phyloP scores from a whole-genome alignment of 2,888 invertebrate genomes.

The Thalpophila matura region DNA sequence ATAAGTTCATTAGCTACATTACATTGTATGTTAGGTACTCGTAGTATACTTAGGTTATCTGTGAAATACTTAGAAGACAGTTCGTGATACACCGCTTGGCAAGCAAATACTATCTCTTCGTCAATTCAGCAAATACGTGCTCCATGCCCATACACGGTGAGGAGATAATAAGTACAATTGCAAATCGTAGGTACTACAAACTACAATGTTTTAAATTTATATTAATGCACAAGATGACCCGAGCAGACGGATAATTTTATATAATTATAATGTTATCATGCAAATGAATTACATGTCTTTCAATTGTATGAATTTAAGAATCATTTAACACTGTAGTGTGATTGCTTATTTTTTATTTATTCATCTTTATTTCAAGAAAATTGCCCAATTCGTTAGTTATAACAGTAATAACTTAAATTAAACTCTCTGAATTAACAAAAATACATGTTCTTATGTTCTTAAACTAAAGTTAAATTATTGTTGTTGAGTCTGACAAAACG shows the following conservation, averaged over 20 bases:
- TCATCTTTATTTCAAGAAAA: too few species aligned
- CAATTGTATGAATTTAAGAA: not conserved
- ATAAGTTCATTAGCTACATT: constrained; percentile 11
- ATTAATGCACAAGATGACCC: constrained; percentile 20
- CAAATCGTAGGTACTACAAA: constrained; percentile 2
- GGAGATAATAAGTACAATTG: constrained; percentile 14
- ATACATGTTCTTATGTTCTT: too few species aligned
- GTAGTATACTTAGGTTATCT: constrained; percentile 14
- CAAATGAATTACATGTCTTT: constrained; percentile 14
- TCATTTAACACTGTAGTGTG: not conserved
- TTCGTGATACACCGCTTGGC: not conserved
- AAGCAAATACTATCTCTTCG: constrained; percentile 22
- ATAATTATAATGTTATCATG: constrained; percentile 21
- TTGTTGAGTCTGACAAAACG: too few species aligned
- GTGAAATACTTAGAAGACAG: constrained; percentile 9
- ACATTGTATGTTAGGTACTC: too few species aligned
- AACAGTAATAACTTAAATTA: too few species aligned
- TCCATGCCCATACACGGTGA: not conserved
- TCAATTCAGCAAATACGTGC: constrained; percentile 18
- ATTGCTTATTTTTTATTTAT: too few species aligned
- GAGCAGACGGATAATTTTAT: constrained; percentile 15
- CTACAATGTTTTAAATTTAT: constrained; percentile 20
- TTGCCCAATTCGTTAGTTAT: too few species aligned
- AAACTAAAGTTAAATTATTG: too few species aligned
- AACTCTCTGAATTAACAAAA: too few species aligned